Base-by-base conservation (phyloP, 2,113 vertebrate species). In the Cavia porcellus region DNA sequence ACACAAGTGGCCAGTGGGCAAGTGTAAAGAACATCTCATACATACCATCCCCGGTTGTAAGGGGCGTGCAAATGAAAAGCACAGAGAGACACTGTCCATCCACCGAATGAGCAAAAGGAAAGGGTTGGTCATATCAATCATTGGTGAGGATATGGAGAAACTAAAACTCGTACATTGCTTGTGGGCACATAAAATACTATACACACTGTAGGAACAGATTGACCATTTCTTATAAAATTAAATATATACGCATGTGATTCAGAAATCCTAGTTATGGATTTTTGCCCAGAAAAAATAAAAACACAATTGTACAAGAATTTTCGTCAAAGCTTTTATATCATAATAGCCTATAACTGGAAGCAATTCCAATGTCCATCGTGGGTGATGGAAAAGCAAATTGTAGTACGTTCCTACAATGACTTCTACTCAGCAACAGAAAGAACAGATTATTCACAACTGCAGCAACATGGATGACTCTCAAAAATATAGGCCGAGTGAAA, bases 261-360 rank as follows among this genome's bases (percentile, higher is more conserved):
- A 91, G 66, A 75, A 72, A n/a, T 42, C 50, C 82, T 62, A 84
- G 24, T 64, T 91, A 11, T 19, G 62, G 50, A 66, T 50, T 92
- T 94, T 94, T 85, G 90, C 50, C 42, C 77, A 84, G 66, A 45
- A 92, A 55, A 74, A 96, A 59, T 86, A 47, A 77, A 84, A 84
- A 30, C n/a, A 59, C 7, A 70, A 61, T 64, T 70, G 10, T 87
- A 59, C 45, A 61, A 66, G 55, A 38, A 72, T 52, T 61, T 57
- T 72, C 86, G 28, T 12, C 64, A 7, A 4, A 35, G 68, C 14
- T 79, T 25, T 83, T 75, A 62, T 77, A 42, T 70, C 50, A 42
- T 25, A 62, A 35, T 59, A 55, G 45, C 52, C 19, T 90, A 57
- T 86, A 74, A 72, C 24, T 75, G 24, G 24, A 75, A 75, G 42